Percentiles rank a stretch among this genome's conserved stretches.
Evolutionary conservation across 2,888 invertebrate genomes (phyloP).

Genomic region (Apodemia mormo): DNA sequence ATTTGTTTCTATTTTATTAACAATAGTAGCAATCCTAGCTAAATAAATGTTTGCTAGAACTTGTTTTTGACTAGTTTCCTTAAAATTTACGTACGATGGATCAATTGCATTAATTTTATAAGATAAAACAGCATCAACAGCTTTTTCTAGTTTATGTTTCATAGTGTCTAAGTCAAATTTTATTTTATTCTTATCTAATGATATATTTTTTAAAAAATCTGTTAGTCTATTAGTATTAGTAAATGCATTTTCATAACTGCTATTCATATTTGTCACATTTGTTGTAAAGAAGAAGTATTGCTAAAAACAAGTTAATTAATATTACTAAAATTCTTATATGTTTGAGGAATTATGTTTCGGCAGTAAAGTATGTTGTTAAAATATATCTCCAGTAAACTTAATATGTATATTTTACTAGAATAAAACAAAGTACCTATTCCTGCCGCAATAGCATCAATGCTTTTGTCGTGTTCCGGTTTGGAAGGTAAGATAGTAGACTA

Average conservation of each 20-base stretch:
- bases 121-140: conserved; percentile 52
- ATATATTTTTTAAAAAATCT: conserved; percentile 46
- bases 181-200: conserved; percentile 50
- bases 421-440: too few species aligned
- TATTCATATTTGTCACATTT: conserved; percentile 53
- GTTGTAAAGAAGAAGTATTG: conserved; percentile 67
- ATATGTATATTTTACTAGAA: too few species aligned
- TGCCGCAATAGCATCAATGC: too few species aligned
- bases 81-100: conserved; percentile 52
- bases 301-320: conserved; percentile 48
- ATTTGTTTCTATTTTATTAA: conserved; percentile 53
- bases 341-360: too few species aligned
- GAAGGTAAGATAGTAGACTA: too few species aligned
- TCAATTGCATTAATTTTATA: conserved; percentile 55
- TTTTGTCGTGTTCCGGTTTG: too few species aligned
- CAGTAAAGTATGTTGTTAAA: too few species aligned
- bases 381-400: too few species aligned
- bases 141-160: conserved; percentile 50
- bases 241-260: conserved; percentile 58
- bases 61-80: conserved; percentile 58
- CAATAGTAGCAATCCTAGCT: conserved; percentile 55
- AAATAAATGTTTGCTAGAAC: conserved; percentile 56
- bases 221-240: conserved; percentile 48
- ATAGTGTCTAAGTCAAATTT: conserved; percentile 49
- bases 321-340: too few species aligned